Base-by-base conservation (phyloP, 92 coral and sea anemone genomes). In the Palythoa heliodiscus region DNA sequence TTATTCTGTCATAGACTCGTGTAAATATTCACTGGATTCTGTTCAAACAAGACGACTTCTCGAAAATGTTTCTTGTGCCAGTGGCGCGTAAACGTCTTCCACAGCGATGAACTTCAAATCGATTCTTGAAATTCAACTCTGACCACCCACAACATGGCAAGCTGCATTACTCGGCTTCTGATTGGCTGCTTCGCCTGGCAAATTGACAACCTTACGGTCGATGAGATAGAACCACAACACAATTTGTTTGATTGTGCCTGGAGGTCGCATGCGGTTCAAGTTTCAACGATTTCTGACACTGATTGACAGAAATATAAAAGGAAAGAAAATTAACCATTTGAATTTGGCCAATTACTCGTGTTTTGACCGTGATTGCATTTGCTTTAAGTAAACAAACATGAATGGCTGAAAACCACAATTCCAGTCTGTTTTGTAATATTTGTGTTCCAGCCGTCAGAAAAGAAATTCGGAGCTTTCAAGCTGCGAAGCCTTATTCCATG, bases 221-320 rank as follows among this genome's bases (percentile, higher is more conserved):
- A 48, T 70, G 58, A 48, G 84, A 80, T 25, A 20, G 43, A 64
- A 80, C 50, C 84, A 80, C 57, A 80, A 80, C 84, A 80, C 74
- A 80, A 80, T 80, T 80, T 80, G 84, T 80, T 80, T 68, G 55
- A 80, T 80, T 66, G 72, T 68, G 84, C 83, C 84, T 64, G 58
- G 60, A 66, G 84, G 84, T 68, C 74, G 72, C 72, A 80, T 64
- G 84, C 52, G 84, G 73, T 48, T 64, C 73, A 68, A 24, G 73
- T 80, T 80, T 80, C 84, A 80, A 52, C 60, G 61, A 14, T 43
- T 80, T 80, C 38, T 80, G 84, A 80, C 84, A 80, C 84, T 80
- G 84, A 80, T 80, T 80, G 84, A 80, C 84, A 66, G 74, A 64
- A 80, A 80, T 80, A 80, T 80, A 80, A 80, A 64, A 66, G 84